phyloP scores from a whole-genome alignment of 1,140 invertebrate genomes.

The Ceratina japonica region DNA sequence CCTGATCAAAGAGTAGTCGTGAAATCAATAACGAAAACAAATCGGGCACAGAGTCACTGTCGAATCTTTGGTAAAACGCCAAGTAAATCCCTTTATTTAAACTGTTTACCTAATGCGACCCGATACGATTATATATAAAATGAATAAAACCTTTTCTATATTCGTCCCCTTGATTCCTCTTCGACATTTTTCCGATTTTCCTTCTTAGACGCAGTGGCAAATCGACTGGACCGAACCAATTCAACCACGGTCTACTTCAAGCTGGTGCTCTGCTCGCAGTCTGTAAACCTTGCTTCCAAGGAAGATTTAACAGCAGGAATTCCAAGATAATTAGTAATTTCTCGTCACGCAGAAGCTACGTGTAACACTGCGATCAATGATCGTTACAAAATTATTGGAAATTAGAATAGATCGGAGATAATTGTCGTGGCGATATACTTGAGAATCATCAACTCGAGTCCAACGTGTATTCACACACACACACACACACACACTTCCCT shows the following conservation, averaged over 20 bases:
- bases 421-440: too few species aligned
- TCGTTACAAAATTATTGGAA: too few species aligned
- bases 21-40: constrained; percentile 44
- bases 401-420: too few species aligned
- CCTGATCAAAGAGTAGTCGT: constrained; percentile 18
- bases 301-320: too few species aligned
- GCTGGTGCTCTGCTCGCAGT: neutral
- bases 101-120: constrained; percentile 27
- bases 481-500: too few species aligned
- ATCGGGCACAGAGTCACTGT: constrained; percentile 9
- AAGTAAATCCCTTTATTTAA: constrained; percentile 4
- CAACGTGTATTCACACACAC: too few species aligned
- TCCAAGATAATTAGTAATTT: too few species aligned
- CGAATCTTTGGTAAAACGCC: constrained; percentile 25
- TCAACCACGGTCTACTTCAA: constrained; percentile 47
- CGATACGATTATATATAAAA: constrained; percentile 63
- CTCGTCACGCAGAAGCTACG: too few species aligned
- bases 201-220: constrained; percentile 45
- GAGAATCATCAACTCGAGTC: too few species aligned
- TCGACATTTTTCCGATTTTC: constrained; percentile 69
- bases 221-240: constrained; percentile 53
- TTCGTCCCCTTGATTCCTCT: constrained; percentile 66
- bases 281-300: too few species aligned
- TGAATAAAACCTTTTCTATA: constrained; percentile 78
- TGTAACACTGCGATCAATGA: too few species aligned